These are phyloP conservation scores for Caenorhabditis sinica DNA, from an alignment of 2,888 invertebrate species.

Conservation along the genomic window DNA sequence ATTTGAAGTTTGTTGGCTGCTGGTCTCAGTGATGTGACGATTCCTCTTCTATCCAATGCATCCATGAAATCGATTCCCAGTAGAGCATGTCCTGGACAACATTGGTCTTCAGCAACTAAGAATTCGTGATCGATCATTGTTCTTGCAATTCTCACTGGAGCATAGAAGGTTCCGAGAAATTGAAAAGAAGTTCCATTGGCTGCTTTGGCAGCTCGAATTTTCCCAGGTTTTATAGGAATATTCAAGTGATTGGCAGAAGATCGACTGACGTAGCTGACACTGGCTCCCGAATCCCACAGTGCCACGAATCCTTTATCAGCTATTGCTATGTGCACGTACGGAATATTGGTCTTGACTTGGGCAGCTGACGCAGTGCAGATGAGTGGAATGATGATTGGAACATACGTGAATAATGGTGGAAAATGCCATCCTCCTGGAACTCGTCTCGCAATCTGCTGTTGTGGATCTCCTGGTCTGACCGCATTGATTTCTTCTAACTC, in stretches of 20 bases:
- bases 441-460: neutral
- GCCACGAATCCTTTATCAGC: conserved; percentile 17
- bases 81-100: conserved; percentile 25
- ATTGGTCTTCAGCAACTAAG: conserved; percentile 13
- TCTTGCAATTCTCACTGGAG: neutral
- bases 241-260: conserved; percentile 21
- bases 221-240: neutral
- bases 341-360: neutral
- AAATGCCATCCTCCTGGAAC: neutral
- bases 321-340: conserved; percentile 24
- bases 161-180: conserved; percentile 18
- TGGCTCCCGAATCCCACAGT: conserved; percentile 39
- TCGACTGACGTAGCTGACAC: conserved; percentile 26
- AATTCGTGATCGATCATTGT: conserved; percentile 2
- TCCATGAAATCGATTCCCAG: conserved; percentile 41
- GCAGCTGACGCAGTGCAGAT: neutral
- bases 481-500: neutral
- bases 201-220: neutral
- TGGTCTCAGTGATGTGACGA: neutral
- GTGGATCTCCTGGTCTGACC: neutral
- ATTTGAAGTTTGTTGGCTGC: neutral
- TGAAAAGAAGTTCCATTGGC: conserved; percentile 26
- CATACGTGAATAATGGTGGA: conserved; percentile 51
- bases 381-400: conserved; percentile 40
- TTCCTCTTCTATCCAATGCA: neutral